Evolutionary conservation across 2,888 invertebrate genomes (phyloP).

Genomic region (Catocala nupta): DNA sequence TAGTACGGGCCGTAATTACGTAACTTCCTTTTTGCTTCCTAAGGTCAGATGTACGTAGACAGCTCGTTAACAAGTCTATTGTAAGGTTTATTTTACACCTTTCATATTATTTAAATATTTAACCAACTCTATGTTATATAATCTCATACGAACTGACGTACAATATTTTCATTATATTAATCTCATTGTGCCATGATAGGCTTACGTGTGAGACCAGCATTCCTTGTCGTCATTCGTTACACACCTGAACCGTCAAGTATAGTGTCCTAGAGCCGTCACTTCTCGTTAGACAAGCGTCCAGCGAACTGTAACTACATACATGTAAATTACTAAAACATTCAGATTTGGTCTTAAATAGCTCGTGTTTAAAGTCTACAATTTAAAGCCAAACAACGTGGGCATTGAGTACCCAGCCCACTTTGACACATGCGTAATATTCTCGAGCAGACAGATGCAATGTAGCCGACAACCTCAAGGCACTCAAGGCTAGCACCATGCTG

Average conservation of each 20-base stretch:
- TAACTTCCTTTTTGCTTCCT: conserved; percentile 67
- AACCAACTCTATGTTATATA: not conserved
- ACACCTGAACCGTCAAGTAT: conserved; percentile 67
- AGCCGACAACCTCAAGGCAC: conserved; percentile 62
- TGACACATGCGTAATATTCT: conserved; percentile 67
- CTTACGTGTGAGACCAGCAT: conserved; percentile 41
- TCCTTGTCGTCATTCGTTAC: conserved; percentile 56
- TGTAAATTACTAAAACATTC: conserved; percentile 41
- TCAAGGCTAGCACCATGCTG: conserved; percentile 68
- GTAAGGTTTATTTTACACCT: too few species aligned
- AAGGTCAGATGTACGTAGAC: conserved; percentile 21
- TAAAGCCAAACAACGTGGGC: conserved; percentile 22
- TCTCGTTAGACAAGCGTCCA: conserved; percentile 64
- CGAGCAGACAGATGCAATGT: conserved; percentile 65
- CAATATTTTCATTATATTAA: conserved; percentile 32
- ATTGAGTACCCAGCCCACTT: conserved; percentile 36
- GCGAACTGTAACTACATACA: conserved; percentile 55
- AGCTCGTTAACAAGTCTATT: conserved; percentile 22
- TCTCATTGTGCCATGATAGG: conserved; percentile 24
- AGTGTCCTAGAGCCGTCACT: conserved; percentile 72
- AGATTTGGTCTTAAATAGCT: conserved; percentile 37
- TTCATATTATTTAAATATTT: not conserved
- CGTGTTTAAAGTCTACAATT: conserved; percentile 50
- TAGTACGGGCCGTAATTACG: conserved; percentile 70
- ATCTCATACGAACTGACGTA: conserved; percentile 13